Conservation (phyloP, 2,888 invertebrate species). For the Folsomia candida region DNA sequence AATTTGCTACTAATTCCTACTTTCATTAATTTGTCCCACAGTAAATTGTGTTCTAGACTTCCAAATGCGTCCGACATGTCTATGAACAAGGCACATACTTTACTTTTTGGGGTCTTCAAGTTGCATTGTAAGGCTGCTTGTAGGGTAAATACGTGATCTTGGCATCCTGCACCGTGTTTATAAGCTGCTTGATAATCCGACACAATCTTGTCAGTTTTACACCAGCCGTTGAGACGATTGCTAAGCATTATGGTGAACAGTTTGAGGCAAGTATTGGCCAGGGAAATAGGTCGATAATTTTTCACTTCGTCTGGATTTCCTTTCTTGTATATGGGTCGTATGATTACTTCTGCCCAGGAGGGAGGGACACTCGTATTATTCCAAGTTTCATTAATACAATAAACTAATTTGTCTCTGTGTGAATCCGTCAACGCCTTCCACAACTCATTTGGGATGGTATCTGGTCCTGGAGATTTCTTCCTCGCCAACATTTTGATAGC, state of each 20-base stretch:
- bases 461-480: constrained; percentile 11
- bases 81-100: constrained; percentile 14
- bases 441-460: constrained; percentile 15
- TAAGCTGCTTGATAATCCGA: constrained; percentile 16
- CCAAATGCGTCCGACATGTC: constrained; percentile 19
- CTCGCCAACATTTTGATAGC: background rate
- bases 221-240: background rate
- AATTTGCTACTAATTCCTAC: constrained; percentile 20
- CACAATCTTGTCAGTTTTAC: background rate
- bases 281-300: constrained; percentile 11
- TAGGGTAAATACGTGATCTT: constrained; percentile 16
- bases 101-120: background rate
- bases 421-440: background rate
- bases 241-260: background rate
- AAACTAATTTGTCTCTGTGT: background rate
- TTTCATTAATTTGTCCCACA: constrained; percentile 4
- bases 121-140: constrained; percentile 6
- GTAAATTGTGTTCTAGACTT: background rate
- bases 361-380: background rate
- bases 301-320: background rate
- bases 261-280: constrained; percentile 8
- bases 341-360: background rate
- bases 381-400: background rate
- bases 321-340: constrained; percentile 13
- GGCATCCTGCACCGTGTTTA: constrained; percentile 12